phyloP scores from a whole-genome alignment of 2,888 invertebrate species.

The Phyllotreta cruciferae region DNA sequence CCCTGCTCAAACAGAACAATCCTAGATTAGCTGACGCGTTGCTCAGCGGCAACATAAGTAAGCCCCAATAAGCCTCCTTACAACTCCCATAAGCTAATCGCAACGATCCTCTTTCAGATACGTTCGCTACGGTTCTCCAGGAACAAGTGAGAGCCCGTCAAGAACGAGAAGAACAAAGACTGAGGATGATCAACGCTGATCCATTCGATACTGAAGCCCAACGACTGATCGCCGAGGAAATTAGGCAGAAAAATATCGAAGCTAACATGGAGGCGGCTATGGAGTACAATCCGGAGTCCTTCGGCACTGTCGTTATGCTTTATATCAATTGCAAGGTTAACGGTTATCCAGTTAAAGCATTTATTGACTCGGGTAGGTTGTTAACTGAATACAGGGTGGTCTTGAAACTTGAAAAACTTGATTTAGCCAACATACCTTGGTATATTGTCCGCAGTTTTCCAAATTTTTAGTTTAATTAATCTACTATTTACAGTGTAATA shows the following conservation, averaged over 20 bases:
- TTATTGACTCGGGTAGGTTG: conserved; percentile 85
- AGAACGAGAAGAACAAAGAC: conserved; percentile 81
- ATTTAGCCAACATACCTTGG: too few species aligned
- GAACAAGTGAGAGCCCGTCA: conserved; percentile 84
- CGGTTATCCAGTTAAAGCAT: conserved; percentile 95
- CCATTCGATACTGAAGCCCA: conserved; percentile 97
- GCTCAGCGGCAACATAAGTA: conserved; percentile 81
- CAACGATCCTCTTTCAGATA: conserved; percentile 64
- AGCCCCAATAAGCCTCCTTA: conserved; percentile 27
- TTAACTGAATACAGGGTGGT: neutral
- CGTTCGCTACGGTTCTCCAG: conserved; percentile 78
- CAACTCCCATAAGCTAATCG: neutral
- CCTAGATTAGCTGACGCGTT: conserved; percentile 91
- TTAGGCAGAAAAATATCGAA: conserved; percentile 94
- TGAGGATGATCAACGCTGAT: conserved; percentile 90
- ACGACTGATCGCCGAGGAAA: conserved; percentile 93
- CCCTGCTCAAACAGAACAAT: conserved; percentile 91
- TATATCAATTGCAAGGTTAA: conserved; percentile 98
- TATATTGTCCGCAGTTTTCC: too few species aligned
- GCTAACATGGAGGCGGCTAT: conserved; percentile 99
- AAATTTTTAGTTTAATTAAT: too few species aligned
- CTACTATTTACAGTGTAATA: too few species aligned
- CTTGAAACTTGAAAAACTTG: too few species aligned
- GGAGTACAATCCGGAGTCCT: conserved; percentile 98
- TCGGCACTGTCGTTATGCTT: conserved; percentile 97